These are phyloP conservation scores for Drosophila bunnanda DNA, from an alignment of 2,888 invertebrate species.

Conservation along the genomic window DNA sequence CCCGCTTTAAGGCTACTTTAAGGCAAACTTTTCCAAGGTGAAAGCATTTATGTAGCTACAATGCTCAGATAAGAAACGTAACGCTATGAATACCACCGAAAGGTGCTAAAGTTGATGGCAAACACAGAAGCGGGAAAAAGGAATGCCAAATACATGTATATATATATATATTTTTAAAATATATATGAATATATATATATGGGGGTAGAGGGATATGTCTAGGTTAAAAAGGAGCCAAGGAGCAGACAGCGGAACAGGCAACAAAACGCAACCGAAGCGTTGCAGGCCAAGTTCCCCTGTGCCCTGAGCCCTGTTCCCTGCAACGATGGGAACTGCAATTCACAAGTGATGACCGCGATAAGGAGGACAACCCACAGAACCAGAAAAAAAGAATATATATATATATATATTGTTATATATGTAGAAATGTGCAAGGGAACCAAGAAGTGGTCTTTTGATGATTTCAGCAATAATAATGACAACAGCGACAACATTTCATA, in stretches of 20 bases:
- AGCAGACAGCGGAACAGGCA: slow-evolving; percentile 71
- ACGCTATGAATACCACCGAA: slow-evolving; percentile 6
- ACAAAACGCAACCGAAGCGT: slow-evolving; percentile 49
- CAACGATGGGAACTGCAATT: slow-evolving; percentile 19
- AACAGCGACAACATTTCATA: slow-evolving; percentile 58
- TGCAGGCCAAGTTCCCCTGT: slow-evolving; percentile 29
- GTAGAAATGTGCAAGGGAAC: background rate
- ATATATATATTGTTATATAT: background rate
- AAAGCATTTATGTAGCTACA: slow-evolving; percentile 67
- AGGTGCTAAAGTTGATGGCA: slow-evolving; percentile 46
- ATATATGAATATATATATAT: background rate
- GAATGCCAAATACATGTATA: background rate
- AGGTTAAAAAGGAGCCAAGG: slow-evolving; percentile 8
- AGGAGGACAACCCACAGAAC: slow-evolving; percentile 19
- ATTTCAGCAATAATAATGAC: slow-evolving; percentile 51
- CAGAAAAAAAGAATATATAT: background rate
- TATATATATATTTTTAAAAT: background rate
- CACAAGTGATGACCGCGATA: slow-evolving; percentile 34
- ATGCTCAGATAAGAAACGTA: slow-evolving; percentile 58
- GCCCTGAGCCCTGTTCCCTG: background rate
- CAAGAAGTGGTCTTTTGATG: slow-evolving; percentile 48
- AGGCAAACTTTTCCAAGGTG: slow-evolving; percentile 38
- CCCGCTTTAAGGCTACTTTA: slow-evolving; percentile 10
- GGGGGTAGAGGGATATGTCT: background rate
- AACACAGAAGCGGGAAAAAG: slow-evolving; percentile 3